These are phyloP conservation scores for Apis dorsata DNA, from an alignment of 1,140 invertebrate species.

Conservation along the genomic window DNA sequence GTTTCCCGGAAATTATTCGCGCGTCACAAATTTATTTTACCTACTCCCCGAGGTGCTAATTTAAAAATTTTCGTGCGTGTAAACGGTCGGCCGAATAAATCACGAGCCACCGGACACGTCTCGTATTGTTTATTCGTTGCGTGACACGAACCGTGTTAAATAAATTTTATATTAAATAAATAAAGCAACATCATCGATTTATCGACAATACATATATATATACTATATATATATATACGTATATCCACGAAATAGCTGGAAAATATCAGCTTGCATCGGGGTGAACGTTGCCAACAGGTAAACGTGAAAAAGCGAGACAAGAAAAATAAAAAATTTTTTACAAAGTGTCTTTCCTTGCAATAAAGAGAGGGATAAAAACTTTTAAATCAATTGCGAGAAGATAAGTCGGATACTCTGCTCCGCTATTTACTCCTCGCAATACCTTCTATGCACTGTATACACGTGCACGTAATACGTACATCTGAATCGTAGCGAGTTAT, in stretches of 20 bases:
- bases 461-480: background rate
- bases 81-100: constrained; percentile 13
- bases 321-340: too few species aligned
- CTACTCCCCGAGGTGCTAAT: background rate
- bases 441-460: background rate
- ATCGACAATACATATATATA: background rate
- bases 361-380: background rate
- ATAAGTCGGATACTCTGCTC: constrained; percentile 1
- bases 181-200: background rate
- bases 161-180: constrained; percentile 13
- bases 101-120: background rate
- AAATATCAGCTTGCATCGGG: too few species aligned
- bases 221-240: too few species aligned
- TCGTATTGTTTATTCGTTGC: constrained; percentile 19
- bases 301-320: too few species aligned
- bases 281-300: too few species aligned
- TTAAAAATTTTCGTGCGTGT: constrained; percentile 4
- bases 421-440: too few species aligned
- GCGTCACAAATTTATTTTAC: background rate
- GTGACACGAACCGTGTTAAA: background rate
- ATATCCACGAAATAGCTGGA: too few species aligned
- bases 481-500: constrained; percentile 16
- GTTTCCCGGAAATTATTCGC: constrained; percentile 9
- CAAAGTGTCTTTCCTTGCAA: too few species aligned
- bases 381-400: background rate